These are phyloP conservation scores for Trachelus tabidus DNA, from an alignment of 2,888 invertebrate species.

Conservation along the genomic window DNA sequence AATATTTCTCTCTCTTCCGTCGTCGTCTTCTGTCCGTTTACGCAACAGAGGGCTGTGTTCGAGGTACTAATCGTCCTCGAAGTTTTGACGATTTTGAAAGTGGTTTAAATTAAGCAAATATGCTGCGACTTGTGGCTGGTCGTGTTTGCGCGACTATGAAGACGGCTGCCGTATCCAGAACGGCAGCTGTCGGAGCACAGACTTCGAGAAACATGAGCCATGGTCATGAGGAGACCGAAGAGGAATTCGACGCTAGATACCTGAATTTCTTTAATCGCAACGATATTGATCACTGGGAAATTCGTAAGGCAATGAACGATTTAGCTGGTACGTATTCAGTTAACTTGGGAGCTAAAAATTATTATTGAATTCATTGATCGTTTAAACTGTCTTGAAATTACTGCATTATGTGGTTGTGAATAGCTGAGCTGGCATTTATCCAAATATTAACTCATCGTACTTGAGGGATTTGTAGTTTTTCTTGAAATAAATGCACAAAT, in stretches of 20 bases:
- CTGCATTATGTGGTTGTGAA: background rate
- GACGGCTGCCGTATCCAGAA: constrained; percentile 34
- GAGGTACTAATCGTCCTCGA: background rate
- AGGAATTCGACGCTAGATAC: constrained; percentile 87
- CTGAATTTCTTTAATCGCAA: constrained; percentile 85
- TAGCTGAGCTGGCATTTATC: background rate
- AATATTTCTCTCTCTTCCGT: background rate
- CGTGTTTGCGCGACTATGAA: constrained; percentile 37
- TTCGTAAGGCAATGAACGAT: constrained; percentile 92
- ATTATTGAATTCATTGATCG: background rate
- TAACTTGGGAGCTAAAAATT: background rate
- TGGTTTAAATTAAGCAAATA: constrained; percentile 23
- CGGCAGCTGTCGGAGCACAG: constrained; percentile 50
- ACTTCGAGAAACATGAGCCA: constrained; percentile 64
- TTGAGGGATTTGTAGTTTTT: background rate
- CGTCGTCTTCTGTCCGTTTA: constrained; percentile 3
- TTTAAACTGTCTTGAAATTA: background rate
- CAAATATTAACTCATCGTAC: background rate
- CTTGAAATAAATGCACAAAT: background rate
- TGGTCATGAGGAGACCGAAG: constrained; percentile 78
- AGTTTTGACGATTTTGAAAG: background rate
- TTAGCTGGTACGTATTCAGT: constrained; percentile 65
- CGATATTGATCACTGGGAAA: constrained; percentile 95
- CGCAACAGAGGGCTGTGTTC: background rate
- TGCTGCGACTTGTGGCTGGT: constrained; percentile 52